Evolutionary conservation across 2,888 invertebrate species (phyloP), one percentile per base, ranked within the genome.

Genomic region (Unio pictorum): DNA sequence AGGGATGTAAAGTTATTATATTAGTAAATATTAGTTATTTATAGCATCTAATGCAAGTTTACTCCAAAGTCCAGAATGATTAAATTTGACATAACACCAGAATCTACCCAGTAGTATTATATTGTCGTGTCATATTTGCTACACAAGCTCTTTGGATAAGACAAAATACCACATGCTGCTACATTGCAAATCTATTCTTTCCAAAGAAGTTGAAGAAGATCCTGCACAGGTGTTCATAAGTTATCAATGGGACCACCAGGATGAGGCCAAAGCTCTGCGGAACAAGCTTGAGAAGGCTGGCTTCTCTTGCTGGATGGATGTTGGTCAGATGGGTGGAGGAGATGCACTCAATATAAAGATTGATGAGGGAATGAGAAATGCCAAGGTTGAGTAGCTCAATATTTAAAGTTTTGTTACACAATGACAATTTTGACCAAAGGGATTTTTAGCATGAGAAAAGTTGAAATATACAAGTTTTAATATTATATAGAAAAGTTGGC

Each of bases 261-360:
- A 90, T 68, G 86, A 89, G 68, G 89, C 90, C 15, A 76, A 84
- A 45, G 80, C 82, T 8, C 77, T 91, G 23, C 73, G 90, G 67
- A 87, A 88, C 63, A 73, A 84, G 65, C 83, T 91, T 60, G 91
- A 91, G 79, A 82, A 87, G 57, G 83, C 87, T 18, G 91, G 91
- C 7, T 89, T 87, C 74, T 84, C 87, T 55, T 91, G 91, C 79
- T 91, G 91, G 90, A 90, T 91, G 90, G 91, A 91, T 79, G 87
- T 90, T 61, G 90, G 90, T 64, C 90, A 90, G 78, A 85, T 90
- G 82, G 89, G 90, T 20, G 90, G 90, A 11, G 90, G 90, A 6
- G 91, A 91, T 74, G 86, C 87, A 57, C 85, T 91, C 4, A 88
- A 89, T 73, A 84, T 84, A 30, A 89, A 88, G 72, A 90, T 91